These are phyloP conservation scores for Tipula confusa DNA, from an alignment of 2,888 invertebrate genomes.

Conservation along the genomic window DNA sequence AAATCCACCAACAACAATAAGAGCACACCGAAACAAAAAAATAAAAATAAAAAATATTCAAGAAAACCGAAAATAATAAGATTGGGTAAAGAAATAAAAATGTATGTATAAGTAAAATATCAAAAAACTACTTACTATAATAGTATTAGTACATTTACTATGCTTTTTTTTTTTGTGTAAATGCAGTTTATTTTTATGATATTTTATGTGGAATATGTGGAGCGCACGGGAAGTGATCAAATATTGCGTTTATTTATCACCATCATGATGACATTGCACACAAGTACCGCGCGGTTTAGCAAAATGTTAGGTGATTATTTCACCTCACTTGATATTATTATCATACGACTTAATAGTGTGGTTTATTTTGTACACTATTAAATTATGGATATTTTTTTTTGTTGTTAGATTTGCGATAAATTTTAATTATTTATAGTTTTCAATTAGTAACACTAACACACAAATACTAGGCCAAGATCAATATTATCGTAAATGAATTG, in stretches of 20 bases:
- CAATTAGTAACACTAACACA: conserved; percentile 8
- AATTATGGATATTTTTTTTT: background rate
- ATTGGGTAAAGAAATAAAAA: background rate
- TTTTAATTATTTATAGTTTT: background rate
- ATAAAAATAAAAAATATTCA: background rate
- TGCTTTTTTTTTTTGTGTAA: background rate
- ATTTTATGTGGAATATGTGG: background rate
- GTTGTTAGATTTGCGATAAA: background rate
- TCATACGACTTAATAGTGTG: too few species aligned
- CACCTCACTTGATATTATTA: background rate
- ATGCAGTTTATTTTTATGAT: background rate
- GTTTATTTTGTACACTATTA: background rate
- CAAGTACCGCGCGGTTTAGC: background rate
- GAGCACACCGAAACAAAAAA: background rate
- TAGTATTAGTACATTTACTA: conserved; percentile 25
- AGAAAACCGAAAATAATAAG: conserved; percentile 20
- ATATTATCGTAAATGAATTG: background rate
- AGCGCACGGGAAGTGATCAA: background rate
- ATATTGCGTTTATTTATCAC: background rate
- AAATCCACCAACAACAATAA: conserved; percentile 17
- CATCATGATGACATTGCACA: background rate
- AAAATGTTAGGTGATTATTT: background rate
- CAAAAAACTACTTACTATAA: conserved; percentile 8
- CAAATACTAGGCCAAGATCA: background rate
- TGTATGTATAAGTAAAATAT: conserved; percentile 20